Percentiles rank a stretch among this genome's conserved stretches.
Conservation (phyloP, 1,140 invertebrate genomes). For the Caerostris extrusa region DNA sequence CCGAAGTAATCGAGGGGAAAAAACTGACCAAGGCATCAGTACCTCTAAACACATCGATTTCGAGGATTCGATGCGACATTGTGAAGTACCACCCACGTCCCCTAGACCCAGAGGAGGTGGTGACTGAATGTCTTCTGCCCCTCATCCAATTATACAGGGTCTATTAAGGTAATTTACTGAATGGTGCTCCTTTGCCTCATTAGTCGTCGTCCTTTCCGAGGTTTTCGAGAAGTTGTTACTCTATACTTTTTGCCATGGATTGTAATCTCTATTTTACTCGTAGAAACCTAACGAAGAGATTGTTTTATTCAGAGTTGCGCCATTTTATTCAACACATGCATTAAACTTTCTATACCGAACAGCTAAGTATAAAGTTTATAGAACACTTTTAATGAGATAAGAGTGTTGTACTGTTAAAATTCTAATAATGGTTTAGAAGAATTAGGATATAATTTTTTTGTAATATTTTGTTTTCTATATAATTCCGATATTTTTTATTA, state of each 20-base stretch:
- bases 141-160: not conserved
- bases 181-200: not conserved
- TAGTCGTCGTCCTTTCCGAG: not conserved
- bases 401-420: too few species aligned
- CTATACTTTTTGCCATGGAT: not conserved
- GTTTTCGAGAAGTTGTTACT: not conserved
- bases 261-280: not conserved
- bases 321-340: not conserved
- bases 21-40: not conserved
- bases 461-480: too few species aligned
- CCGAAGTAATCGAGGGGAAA: not conserved
- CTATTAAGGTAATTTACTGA: not conserved
- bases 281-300: not conserved
- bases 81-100: not conserved
- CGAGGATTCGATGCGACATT: not conserved
- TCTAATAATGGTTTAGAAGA: too few species aligned
- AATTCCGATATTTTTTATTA: too few species aligned
- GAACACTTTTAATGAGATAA: too few species aligned
- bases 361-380: too few species aligned
- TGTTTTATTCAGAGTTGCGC: not conserved
- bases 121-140: not conserved
- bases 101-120: not conserved
- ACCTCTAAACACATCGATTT: not conserved
- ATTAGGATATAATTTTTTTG: too few species aligned
- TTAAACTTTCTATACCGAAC: too few species aligned